These are phyloP conservation scores for Papilio polyxenes DNA, from an alignment of 1,140 invertebrate species.

Conservation along the genomic window DNA sequence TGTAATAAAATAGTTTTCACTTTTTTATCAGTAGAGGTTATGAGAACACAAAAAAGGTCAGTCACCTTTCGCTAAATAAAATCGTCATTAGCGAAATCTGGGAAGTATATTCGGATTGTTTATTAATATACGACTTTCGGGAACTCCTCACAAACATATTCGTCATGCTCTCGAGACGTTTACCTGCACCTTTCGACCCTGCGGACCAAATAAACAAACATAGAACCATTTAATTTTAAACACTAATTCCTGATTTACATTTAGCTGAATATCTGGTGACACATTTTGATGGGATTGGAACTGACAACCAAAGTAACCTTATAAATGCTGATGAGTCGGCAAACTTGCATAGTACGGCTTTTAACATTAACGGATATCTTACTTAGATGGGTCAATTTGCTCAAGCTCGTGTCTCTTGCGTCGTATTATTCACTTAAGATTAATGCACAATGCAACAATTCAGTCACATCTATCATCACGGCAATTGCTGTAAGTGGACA, in stretches of 20 bases:
- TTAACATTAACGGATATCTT: too few species aligned
- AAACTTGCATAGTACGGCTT: too few species aligned
- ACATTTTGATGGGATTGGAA: not conserved
- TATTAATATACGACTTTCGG: slow-evolving; percentile 5
- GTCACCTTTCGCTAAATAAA: not conserved
- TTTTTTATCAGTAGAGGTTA: too few species aligned
- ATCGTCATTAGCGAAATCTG: not conserved
- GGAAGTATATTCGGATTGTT: not conserved
- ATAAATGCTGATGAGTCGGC: too few species aligned
- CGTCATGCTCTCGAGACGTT: not conserved
- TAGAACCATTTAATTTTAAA: not conserved
- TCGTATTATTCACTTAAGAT: too few species aligned
- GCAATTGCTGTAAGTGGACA: too few species aligned
- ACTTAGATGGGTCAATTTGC: too few species aligned
- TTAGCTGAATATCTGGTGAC: not conserved
- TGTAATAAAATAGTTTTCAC: too few species aligned
- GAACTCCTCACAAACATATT: not conserved
- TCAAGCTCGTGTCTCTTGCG: too few species aligned
- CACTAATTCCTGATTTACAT: not conserved
- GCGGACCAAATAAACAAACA: not conserved
- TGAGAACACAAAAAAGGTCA: not conserved
- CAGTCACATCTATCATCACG: too few species aligned
- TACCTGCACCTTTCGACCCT: not conserved
- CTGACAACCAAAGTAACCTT: not conserved
- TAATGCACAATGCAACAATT: too few species aligned